Conservation (phyloP, 2,888 invertebrate species). For the Oegoconia quadripuncta region DNA sequence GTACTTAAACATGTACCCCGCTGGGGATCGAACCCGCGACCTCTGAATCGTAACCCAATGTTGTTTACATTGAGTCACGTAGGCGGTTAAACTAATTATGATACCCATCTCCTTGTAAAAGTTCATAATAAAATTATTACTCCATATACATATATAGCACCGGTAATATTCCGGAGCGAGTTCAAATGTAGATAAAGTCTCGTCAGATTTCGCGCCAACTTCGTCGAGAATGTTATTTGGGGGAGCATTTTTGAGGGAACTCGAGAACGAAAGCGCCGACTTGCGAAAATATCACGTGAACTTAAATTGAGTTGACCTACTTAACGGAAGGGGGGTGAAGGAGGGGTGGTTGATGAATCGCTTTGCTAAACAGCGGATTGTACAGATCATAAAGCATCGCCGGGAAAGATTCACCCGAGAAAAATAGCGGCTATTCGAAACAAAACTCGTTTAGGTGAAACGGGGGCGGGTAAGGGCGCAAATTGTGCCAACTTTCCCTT, state of each 20-base stretch:
- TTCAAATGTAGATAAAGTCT: no score
- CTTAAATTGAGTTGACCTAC: background rate
- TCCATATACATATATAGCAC: no score
- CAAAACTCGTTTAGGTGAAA: conserved; percentile 8
- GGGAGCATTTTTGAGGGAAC: background rate
- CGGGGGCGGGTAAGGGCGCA: background rate
- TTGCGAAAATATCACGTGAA: background rate
- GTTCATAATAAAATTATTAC: no score
- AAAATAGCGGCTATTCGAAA: conserved; percentile 4
- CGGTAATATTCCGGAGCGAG: no score
- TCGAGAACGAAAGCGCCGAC: background rate
- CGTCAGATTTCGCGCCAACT: background rate
- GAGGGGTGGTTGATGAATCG: conserved; percentile 7
- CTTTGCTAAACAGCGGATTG: conserved; percentile 5
- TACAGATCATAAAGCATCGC: conserved; percentile 6
- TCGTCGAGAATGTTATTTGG: background rate
- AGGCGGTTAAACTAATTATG: no score
- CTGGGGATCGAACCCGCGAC: no score
- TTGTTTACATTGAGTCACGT: no score
- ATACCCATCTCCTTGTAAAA: no score
- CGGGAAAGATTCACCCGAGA: background rate
- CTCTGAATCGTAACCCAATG: no score
- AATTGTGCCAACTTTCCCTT: background rate
- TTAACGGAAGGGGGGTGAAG: background rate
- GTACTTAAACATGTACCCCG: no score